These are phyloP conservation scores for Centropus bengalensis DNA, from an alignment of 2,113 vertebrate genomes.

Conservation along the genomic window DNA sequence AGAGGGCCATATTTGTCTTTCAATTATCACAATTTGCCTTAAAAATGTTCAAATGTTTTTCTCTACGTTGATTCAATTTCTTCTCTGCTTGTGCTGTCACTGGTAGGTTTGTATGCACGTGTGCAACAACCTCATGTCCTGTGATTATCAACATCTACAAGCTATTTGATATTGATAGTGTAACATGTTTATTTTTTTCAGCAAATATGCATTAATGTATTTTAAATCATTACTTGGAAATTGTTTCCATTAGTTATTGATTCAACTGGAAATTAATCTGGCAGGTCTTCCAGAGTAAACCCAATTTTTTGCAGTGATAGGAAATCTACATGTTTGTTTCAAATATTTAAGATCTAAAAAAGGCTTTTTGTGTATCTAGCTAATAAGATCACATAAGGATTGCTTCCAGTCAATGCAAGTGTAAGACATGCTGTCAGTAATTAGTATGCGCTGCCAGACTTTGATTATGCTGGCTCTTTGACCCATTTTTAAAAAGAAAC, in stretches of 20 bases:
- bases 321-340: background rate
- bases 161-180: background rate
- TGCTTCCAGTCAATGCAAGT: background rate
- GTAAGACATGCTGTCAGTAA: slow-evolving; percentile 66
- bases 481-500: slow-evolving; percentile 84
- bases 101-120: background rate
- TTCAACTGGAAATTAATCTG: slow-evolving; percentile 20
- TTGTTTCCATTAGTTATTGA: background rate
- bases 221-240: background rate
- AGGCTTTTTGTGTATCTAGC: background rate
- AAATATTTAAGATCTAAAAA: background rate
- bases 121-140: background rate
- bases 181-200: background rate
- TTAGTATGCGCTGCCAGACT: slow-evolving; percentile 78
- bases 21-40: background rate
- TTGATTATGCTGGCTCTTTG: slow-evolving; percentile 80
- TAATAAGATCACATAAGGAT: background rate
- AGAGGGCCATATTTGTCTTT: background rate
- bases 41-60: background rate
- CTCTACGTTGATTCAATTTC: background rate
- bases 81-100: background rate
- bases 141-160: background rate
- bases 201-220: background rate
- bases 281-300: background rate
- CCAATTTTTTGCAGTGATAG: background rate